Conservation (phyloP, 2,113 vertebrate species). For the Psittacus erithacus region DNA sequence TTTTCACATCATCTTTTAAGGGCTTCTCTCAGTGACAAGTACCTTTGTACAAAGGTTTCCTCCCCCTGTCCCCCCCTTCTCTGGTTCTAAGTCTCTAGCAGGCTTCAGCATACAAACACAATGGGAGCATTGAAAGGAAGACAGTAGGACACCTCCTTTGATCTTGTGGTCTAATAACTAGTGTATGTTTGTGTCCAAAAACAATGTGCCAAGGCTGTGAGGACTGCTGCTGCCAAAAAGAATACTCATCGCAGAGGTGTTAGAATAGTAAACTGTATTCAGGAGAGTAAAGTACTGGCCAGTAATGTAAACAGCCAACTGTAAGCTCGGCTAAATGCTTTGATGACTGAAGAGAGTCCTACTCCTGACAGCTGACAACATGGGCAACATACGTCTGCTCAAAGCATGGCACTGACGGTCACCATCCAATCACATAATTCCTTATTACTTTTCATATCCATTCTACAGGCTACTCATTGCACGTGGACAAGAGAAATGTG, state of each 20-base stretch:
- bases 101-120: slow-evolving; percentile 77
- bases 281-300: slow-evolving; percentile 32
- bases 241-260: slow-evolving; percentile 29
- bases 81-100: slow-evolving; percentile 70
- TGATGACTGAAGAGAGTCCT: slow-evolving; percentile 20
- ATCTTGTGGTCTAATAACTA: slow-evolving; percentile 85
- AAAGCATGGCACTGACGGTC: slow-evolving; percentile 39
- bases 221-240: slow-evolving; percentile 44
- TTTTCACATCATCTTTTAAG: slow-evolving; percentile 73
- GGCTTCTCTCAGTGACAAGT: slow-evolving; percentile 77
- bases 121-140: slow-evolving; percentile 80
- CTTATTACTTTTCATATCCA: slow-evolving; percentile 14
- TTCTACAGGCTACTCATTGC: not conserved
- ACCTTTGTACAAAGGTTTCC: slow-evolving; percentile 75
- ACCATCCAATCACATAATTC: slow-evolving; percentile 7
- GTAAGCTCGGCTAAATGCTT: slow-evolving; percentile 37
- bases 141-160: slow-evolving; percentile 79
- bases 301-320: slow-evolving; percentile 43
- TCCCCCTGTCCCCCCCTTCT: slow-evolving; percentile 19
- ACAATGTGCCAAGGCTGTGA: slow-evolving; percentile 81
- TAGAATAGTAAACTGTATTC: slow-evolving; percentile 38
- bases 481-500: not conserved
- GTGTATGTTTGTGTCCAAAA: slow-evolving; percentile 88
- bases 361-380: slow-evolving; percentile 15
- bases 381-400: not conserved